Evolutionary conservation across 2,797 vertebrate genomes (phyloP), one percentile per base, ranked within the genome.

Genomic region (Sardinella longiceps): DNA sequence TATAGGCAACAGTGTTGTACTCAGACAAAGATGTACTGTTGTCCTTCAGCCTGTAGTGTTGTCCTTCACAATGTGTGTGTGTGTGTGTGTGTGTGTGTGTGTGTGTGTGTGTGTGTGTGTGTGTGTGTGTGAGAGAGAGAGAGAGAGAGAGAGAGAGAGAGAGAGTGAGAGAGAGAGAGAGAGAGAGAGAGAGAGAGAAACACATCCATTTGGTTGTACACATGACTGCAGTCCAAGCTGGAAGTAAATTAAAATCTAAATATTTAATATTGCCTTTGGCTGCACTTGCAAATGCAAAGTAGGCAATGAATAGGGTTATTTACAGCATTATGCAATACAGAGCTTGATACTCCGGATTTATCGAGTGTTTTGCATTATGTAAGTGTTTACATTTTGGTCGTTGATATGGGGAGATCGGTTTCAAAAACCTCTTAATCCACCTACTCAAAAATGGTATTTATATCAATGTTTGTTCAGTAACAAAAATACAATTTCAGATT

Each of bases 211-310:
- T 14, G 2, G 25, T 15, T 66, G 60, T 2, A 30, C 60, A 66
- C 60, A 66, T 2, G 28, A 25, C 12, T 66, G 60, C 28, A 66
- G 60, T 66, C 25, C 60, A 66, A 66, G 7, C 60, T 66, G 60
- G 25, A 66, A 66, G 60, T 30, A 66, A 30, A 66, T 66, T 66
- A 66, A 63, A 63, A 63, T 30, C 25, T 63, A 63, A 66, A 66
- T 66, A 66, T 66, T 66, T 66, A 66, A 66, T 33, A 66, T 63
- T 66, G 60, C 60, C 28, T 66, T 66, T 66, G 60, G 60, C 60
- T 66, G 60, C 11, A 30, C 60, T 66, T 33, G n/a, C 14, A 66
- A 66, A 33, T 30, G 28, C 12, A 66, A 66, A 66, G 11, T 30
- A 28, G 28, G 25, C 60, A 66, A 66, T 30, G 60, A 66, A 15